Conservation (phyloP, 1,140 invertebrate genomes). For the Dufourea novaeangliae region DNA sequence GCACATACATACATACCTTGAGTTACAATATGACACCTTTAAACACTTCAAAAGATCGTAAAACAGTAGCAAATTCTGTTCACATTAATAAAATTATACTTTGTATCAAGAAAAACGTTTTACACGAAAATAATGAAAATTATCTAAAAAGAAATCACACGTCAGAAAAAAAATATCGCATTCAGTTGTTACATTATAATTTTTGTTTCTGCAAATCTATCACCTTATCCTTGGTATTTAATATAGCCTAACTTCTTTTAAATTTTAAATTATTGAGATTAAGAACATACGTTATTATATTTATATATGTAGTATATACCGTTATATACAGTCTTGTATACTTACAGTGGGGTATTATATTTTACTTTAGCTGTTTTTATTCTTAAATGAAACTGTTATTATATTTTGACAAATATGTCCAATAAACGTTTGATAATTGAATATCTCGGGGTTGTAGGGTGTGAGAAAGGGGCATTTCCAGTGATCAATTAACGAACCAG, state of each 20-base stretch:
- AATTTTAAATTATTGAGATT: too few relatives aligned
- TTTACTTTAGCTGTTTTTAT: too few relatives aligned
- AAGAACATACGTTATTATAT: too few relatives aligned
- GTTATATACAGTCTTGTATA: too few relatives aligned
- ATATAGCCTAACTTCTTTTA: neutral
- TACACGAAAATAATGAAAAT: slow-evolving; percentile 1
- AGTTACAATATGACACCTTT: neutral
- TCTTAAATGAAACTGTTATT: too few relatives aligned
- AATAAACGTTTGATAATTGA: too few relatives aligned
- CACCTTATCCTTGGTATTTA: neutral
- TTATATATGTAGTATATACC: too few relatives aligned
- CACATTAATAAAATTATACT: neutral
- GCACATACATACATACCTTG: neutral
- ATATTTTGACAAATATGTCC: too few relatives aligned
- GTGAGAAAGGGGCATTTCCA: too few relatives aligned
- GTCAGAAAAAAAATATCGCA: neutral
- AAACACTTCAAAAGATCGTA: neutral
- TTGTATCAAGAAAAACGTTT: neutral
- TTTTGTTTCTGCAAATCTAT: neutral
- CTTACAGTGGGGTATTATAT: too few relatives aligned
- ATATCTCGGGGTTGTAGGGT: too few relatives aligned
- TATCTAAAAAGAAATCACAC: neutral
- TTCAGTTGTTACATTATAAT: neutral
- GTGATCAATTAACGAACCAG: too few relatives aligned
- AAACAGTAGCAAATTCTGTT: neutral